These are phyloP conservation scores for Corapipo altera DNA, from an alignment of 2,113 vertebrate genomes.

Conservation along the genomic window DNA sequence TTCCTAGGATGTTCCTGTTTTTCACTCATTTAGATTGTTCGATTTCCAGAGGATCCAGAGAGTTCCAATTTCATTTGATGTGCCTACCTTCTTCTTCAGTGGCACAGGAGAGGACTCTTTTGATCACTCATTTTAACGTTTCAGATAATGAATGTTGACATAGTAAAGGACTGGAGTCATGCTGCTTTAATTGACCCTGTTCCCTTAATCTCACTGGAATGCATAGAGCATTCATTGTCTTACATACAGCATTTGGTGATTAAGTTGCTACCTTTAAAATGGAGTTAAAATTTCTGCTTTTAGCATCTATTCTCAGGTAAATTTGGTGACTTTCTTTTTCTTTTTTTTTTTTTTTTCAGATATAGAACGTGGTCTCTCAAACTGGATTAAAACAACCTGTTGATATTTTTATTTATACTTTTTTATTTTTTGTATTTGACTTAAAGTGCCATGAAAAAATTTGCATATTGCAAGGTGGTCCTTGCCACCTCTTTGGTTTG, in stretches of 20 bases:
- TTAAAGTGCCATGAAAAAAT: constrained; percentile 93
- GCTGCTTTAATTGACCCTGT: neutral
- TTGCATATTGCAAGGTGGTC: constrained; percentile 99
- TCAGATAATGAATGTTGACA: neutral
- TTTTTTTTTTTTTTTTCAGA: constrained; percentile 36
- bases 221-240: neutral
- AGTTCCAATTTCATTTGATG: neutral
- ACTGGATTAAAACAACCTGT: constrained; percentile 68
- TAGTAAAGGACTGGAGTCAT: neutral
- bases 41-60: neutral
- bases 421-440: constrained; percentile 75
- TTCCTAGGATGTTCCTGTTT: neutral
- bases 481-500: constrained; percentile 98
- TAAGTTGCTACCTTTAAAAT: neutral
- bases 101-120: neutral
- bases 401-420: constrained; percentile 77
- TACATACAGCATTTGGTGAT: neutral
- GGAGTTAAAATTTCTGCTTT: neutral
- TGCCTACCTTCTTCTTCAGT: neutral
- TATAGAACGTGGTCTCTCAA: constrained; percentile 67
- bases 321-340: neutral
- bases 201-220: neutral
- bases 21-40: neutral
- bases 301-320: neutral
- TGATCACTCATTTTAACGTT: neutral